Conservation (phyloP, 2,797 vertebrate species). For the Periparus ater region DNA sequence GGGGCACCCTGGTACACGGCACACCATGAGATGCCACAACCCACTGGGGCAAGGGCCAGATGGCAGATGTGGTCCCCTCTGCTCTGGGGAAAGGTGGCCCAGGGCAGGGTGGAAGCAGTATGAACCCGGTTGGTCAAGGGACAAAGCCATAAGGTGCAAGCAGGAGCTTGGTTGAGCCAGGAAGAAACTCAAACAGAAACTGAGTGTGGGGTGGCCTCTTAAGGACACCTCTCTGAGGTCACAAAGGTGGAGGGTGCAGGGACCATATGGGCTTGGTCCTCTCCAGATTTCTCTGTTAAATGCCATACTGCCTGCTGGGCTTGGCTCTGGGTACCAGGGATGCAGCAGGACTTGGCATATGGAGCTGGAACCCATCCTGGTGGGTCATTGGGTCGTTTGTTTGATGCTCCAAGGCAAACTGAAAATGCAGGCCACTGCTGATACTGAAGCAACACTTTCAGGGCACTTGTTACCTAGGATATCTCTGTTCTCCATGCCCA, state of each 20-base stretch:
- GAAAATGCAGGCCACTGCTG: not conserved
- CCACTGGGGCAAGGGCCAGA: fast-evolving
- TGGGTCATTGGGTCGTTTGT: not conserved
- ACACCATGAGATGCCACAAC: not conserved
- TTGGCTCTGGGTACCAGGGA: not conserved
- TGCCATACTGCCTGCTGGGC: not conserved
- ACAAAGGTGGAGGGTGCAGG: fast-evolving
- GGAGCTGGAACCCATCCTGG: not conserved
- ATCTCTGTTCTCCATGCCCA: not conserved
- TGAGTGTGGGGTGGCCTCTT: fast-evolving
- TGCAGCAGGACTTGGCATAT: not conserved
- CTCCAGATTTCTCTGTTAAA: not conserved
- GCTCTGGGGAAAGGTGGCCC: not conserved
- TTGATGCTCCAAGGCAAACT: not conserved
- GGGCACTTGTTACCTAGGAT: not conserved
- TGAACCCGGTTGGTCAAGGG: fast-evolving
- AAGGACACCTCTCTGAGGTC: not conserved
- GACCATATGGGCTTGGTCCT: not conserved
- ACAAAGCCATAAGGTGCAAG: not conserved
- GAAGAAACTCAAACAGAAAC: not conserved
- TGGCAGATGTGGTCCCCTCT: fast-evolving
- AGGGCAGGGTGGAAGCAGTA: not conserved
- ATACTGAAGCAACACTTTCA: not conserved
- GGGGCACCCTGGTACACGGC: not conserved
- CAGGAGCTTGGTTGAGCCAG: not conserved